Evolutionary conservation across 2,113 vertebrate species (phyloP).

Genomic region (Cyphomyrus plagiostoma): DNA sequence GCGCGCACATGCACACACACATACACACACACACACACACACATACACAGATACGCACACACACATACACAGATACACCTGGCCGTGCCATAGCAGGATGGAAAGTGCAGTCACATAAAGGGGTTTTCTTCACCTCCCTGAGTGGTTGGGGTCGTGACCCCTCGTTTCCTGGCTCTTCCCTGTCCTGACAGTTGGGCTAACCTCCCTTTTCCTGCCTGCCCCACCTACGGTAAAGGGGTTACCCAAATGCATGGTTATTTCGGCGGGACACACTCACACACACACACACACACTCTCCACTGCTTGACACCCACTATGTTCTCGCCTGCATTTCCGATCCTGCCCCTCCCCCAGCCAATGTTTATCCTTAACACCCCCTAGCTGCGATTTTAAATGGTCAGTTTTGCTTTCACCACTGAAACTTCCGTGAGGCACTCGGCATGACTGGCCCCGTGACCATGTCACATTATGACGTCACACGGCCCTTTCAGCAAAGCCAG

Average conservation of each 20-base stretch:
- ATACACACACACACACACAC: background rate
- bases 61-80: background rate
- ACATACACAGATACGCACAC: background rate
- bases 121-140: background rate
- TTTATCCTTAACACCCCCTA: background rate
- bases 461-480: background rate
- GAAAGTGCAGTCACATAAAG: background rate
- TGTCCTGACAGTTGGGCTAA: background rate
- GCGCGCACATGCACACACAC: background rate
- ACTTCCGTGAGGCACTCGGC: background rate
- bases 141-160: background rate
- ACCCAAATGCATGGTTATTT: background rate
- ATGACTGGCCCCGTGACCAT: background rate
- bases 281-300: background rate
- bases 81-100: background rate
- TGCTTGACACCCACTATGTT: background rate
- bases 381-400: background rate
- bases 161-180: background rate
- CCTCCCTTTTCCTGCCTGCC: background rate
- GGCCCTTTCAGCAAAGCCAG: constrained; percentile 63
- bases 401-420: background rate
- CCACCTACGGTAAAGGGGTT: background rate
- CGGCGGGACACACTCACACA: too few species aligned
- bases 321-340: background rate
- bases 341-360: background rate